Evolutionary conservation across 2,113 vertebrate genomes (phyloP).

Genomic region (Lagopus leucura): DNA sequence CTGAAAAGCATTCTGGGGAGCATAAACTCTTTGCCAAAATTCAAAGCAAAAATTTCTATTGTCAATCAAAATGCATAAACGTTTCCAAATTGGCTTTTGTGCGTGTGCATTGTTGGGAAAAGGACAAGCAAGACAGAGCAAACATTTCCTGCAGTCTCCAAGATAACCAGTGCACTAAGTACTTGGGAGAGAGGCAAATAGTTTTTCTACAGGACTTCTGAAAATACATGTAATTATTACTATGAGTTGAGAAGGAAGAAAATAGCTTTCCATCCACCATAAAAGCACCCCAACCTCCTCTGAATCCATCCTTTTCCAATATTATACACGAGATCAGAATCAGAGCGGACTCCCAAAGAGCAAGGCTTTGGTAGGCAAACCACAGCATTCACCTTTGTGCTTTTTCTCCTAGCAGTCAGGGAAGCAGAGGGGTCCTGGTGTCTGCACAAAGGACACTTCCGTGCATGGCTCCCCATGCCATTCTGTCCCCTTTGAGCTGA

Average conservation of each 20-base stretch:
- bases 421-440: neutral
- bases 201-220: neutral
- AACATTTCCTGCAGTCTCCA: neutral
- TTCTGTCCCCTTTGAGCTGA: neutral
- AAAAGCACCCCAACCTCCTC: neutral
- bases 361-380: neutral
- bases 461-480: neutral
- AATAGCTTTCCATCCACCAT: neutral
- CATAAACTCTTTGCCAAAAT: slow-evolving; percentile 25
- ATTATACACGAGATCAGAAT: rapidly evolving
- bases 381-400: neutral
- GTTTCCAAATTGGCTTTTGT: slow-evolving; percentile 3
- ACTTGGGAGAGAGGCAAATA: neutral
- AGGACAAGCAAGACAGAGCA: neutral
- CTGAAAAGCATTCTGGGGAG: slow-evolving; percentile 12
- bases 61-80: slow-evolving; percentile 2
- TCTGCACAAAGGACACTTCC: neutral
- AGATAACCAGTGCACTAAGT: neutral
- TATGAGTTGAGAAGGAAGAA: neutral
- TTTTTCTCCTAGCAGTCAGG: neutral
- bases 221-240: neutral
- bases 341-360: neutral
- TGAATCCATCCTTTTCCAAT: neutral
- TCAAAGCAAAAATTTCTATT: slow-evolving; percentile 13
- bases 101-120: neutral